Conservation (phyloP, 2,797 vertebrate species). For the Orestias chungarensis region DNA sequence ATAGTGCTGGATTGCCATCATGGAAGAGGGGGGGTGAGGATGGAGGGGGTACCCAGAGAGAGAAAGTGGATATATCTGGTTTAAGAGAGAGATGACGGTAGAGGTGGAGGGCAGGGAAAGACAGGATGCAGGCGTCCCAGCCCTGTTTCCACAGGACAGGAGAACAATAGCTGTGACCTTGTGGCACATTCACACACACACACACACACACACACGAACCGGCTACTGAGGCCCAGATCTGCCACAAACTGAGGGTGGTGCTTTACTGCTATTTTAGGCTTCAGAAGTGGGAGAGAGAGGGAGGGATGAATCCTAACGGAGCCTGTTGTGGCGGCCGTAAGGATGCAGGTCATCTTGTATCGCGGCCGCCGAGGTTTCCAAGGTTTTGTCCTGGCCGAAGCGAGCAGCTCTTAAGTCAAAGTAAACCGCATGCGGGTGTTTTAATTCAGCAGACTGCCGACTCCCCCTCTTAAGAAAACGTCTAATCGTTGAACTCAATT, state of each 20-base stretch:
- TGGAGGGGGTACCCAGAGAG: too few species aligned
- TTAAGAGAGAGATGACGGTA: conserved; percentile 49
- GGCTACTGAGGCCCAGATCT: conserved; percentile 74
- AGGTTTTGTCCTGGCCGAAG: too few species aligned
- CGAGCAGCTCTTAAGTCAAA: conserved; percentile 15
- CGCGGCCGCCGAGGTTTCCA: conserved; percentile 19
- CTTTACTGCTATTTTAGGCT: conserved; percentile 78
- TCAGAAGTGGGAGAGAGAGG: conserved; percentile 70
- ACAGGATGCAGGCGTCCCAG: conserved; percentile 84
- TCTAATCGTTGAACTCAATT: too few species aligned
- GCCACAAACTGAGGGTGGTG: conserved; percentile 77
- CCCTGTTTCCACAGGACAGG: conserved; percentile 82
- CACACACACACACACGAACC: conserved; percentile 42
- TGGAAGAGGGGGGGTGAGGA: conserved; percentile 32
- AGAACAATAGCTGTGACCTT: conserved; percentile 86
- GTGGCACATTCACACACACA: conserved; percentile 67
- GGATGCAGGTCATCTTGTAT: conserved; percentile 19
- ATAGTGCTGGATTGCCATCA: conserved; percentile 68
- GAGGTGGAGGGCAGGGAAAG: conserved; percentile 73
- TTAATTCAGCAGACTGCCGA: too few species aligned
- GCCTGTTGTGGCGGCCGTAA: conserved; percentile 39
- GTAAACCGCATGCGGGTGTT: too few species aligned
- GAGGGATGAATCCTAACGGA: conserved; percentile 63
- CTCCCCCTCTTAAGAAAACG: too few species aligned
- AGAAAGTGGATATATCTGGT: conserved; percentile 29